Conservation (phyloP, 2,888 invertebrate species). For the Phymatocera aterrima region DNA sequence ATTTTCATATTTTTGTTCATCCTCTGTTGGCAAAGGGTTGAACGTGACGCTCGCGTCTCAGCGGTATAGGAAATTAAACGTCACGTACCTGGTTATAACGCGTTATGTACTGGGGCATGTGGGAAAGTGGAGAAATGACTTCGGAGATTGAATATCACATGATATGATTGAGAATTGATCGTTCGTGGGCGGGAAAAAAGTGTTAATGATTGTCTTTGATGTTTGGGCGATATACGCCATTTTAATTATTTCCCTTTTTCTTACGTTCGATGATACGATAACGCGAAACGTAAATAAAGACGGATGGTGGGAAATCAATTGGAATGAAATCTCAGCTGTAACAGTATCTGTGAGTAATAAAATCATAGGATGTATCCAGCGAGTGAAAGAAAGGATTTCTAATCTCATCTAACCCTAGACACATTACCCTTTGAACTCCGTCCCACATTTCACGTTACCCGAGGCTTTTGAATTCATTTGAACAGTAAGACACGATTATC, state of each 20-base stretch:
- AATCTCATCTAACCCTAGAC: background rate
- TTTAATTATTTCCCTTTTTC: no score
- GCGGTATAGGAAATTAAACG: background rate
- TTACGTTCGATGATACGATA: no score
- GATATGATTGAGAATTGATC: no score
- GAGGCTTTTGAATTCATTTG: background rate
- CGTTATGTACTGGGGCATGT: background rate
- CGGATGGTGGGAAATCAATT: no score
- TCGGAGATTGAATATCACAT: no score
- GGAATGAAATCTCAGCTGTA: background rate
- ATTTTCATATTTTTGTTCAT: no score
- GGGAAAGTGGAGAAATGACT: background rate
- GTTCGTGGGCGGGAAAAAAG: no score
- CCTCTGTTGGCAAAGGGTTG: background rate
- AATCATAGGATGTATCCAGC: background rate
- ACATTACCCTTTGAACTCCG: background rate
- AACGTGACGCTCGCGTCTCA: background rate
- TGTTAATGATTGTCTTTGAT: no score
- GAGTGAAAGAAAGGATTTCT: background rate
- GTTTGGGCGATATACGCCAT: no score
- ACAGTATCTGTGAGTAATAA: background rate
- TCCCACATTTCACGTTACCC: background rate
- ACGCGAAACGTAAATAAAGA: background rate
- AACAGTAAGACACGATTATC: background rate
- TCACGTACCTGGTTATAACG: no score